phyloP scores from a whole-genome alignment of 2,113 vertebrate species.

The Microcebus ravelobensis region DNA sequence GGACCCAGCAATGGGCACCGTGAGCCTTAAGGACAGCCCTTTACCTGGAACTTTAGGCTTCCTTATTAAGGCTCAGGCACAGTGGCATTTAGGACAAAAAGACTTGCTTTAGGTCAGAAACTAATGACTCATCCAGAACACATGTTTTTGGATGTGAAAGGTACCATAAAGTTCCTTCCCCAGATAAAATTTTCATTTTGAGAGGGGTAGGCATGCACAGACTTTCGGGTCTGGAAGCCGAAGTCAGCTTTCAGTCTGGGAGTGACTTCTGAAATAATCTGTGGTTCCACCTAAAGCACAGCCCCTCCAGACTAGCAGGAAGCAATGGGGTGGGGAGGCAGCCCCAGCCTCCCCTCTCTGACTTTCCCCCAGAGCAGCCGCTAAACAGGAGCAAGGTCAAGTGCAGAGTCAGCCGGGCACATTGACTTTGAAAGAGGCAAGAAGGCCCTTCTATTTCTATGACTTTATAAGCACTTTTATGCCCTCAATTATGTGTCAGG shows the following conservation, averaged over 20 bases:
- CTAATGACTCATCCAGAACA: not conserved
- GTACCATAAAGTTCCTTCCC: not conserved
- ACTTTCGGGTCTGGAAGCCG: not conserved
- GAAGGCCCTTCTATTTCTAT: not conserved
- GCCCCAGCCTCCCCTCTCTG: too few relatives aligned
- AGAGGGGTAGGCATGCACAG: not conserved
- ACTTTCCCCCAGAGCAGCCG: too few relatives aligned
- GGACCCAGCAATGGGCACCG: not conserved
- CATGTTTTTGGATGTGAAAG: not conserved
- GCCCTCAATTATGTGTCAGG: not conserved
- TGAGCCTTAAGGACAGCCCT: not conserved
- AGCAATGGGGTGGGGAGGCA: not conserved
- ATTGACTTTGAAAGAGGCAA: not conserved
- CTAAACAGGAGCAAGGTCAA: too few relatives aligned
- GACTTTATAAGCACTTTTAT: not conserved
- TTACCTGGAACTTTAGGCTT: not conserved
- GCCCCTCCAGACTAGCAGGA: not conserved
- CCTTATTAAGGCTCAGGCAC: not conserved
- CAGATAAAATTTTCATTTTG: not conserved
- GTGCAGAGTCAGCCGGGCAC: accelerated
- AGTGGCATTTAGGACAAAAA: not conserved
- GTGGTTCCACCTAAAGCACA: not conserved
- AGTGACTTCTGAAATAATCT: not conserved
- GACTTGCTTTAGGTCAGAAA: not conserved
- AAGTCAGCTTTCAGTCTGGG: not conserved